Conservation (phyloP, 1,140 invertebrate genomes). For the Drosophila sechellia region DNA sequence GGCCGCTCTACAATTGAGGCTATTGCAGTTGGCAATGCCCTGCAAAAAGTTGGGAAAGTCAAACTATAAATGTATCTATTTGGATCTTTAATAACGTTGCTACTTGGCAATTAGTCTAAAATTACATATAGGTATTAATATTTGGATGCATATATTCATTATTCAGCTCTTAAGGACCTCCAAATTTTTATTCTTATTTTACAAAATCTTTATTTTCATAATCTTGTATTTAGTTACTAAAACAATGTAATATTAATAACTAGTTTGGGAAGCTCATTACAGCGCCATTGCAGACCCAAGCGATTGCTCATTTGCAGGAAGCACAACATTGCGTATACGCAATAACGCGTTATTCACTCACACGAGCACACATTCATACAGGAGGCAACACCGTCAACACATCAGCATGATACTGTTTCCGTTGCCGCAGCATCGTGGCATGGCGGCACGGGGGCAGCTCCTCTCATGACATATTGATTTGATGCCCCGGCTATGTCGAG, state of each 20-base stretch:
- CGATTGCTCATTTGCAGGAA: slow-evolving; percentile 27
- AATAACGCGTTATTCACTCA: slow-evolving; percentile 57
- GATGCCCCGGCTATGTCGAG: slow-evolving; percentile 78
- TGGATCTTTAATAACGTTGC: background rate
- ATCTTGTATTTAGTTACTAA: too few relatives aligned
- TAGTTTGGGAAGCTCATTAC: slow-evolving; percentile 1
- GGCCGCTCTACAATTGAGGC: slow-evolving; percentile 11
- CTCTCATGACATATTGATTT: slow-evolving; percentile 83
- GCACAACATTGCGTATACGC: slow-evolving; percentile 68
- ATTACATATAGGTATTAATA: too few relatives aligned
- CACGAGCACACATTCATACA: slow-evolving; percentile 16
- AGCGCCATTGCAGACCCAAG: background rate
- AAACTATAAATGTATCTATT: background rate
- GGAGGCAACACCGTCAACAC: slow-evolving; percentile 64
- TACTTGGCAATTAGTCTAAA: background rate
- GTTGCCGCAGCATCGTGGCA: slow-evolving; percentile 41
- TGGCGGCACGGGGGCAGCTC: slow-evolving; percentile 23
- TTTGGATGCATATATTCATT: too few relatives aligned
- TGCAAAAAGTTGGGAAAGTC: slow-evolving; percentile 9
- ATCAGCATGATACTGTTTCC: slow-evolving; percentile 60
- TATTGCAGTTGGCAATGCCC: slow-evolving; percentile 31
- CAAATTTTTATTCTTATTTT: too few relatives aligned
- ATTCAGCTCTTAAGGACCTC: too few relatives aligned
- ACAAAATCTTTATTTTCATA: too few relatives aligned
- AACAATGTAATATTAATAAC: too few relatives aligned